Evolutionary conservation across 1,140 invertebrate genomes (phyloP), one percentile per base, ranked within the genome.

Genomic region (Carcinoscorpius rotundicauda): DNA sequence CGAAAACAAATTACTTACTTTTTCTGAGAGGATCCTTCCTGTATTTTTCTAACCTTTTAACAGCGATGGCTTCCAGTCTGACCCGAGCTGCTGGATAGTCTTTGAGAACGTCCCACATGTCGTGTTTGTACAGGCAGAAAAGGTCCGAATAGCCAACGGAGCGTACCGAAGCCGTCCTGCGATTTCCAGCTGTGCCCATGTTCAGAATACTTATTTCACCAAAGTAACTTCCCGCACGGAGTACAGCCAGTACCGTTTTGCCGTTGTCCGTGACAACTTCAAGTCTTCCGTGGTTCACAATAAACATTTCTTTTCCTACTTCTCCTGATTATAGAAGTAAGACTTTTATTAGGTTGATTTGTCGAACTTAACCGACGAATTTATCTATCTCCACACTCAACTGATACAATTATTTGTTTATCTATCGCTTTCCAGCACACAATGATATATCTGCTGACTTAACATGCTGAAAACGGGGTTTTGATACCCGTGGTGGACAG

Each of bases 161-260:
- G 69, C 93, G 83, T 66, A 98, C 95, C 70, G 90, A 93, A 65
- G 94, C 94, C 77, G 94, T 97, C 77, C 93, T 84, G 76, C 94
- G 84, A 82, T 98, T 98, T 75, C 95, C 95, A 86, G 93, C 93
- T 75, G 93, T 97, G 79, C 95, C 61, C 93, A 98, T 98, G 84
- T 99, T 98, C 78, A 98, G 86, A 81, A 98, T 98, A 82, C 91
- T 94, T 81, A 99, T 98, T 84, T 99, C 97, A 72, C 97, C 97
- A 82, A 99, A 98, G 85, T 98, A 98, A 77, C 92, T 96, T 77
- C 95, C 95, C 69, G 93, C 92, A 78, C 93, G 92, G 70, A 98
- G 83, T 66, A 93, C 97, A 68, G 95, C 95, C 75, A 98, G 83
- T 58, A 98, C 94, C 52, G 92, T 95, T 78, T 93, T 91, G 60